A percentile compares a stretch with the other conserved stretches of the same genome.
These are phyloP conservation scores for Micropterix aruncella DNA, from an alignment of 2,888 invertebrate genomes.

Conservation along the genomic window DNA sequence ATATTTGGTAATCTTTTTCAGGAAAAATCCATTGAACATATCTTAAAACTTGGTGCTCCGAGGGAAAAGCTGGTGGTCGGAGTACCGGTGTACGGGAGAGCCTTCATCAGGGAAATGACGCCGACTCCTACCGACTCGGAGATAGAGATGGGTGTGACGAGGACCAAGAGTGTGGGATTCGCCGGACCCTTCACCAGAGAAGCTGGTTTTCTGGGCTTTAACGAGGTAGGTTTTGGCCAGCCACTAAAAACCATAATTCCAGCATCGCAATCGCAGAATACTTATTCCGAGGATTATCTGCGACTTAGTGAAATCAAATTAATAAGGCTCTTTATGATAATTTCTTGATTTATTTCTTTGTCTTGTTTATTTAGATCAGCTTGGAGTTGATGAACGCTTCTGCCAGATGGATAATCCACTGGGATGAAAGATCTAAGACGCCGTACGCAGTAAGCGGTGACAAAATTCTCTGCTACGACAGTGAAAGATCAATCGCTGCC, in stretches of 20 bases:
- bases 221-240: constrained; percentile 45
- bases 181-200: constrained; percentile 66
- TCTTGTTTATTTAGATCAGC: constrained; percentile 44
- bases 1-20: constrained; percentile 19
- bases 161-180: constrained; percentile 47
- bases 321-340: constrained; percentile 1
- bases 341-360: constrained; percentile 9
- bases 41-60: constrained; percentile 58
- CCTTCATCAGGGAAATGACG: constrained; percentile 43
- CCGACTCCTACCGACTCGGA: constrained; percentile 21
- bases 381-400: constrained; percentile 41
- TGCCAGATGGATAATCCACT: constrained; percentile 49
- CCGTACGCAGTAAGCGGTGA: constrained; percentile 47
- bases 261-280: background rate
- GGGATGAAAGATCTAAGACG: constrained; percentile 49
- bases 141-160: constrained; percentile 35
- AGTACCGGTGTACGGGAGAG: constrained; percentile 71
- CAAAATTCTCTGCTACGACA: constrained; percentile 62
- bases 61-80: constrained; percentile 69
- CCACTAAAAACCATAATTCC: background rate
- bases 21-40: constrained; percentile 64
- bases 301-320: background rate
- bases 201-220: constrained; percentile 77
- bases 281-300: no score
- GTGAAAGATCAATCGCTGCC: constrained; percentile 53